A percentile compares a stretch with the other conserved stretches of the same genome.
Evolutionary conservation across 1,140 invertebrate genomes (phyloP).

Genomic region (Ladona fulva): DNA sequence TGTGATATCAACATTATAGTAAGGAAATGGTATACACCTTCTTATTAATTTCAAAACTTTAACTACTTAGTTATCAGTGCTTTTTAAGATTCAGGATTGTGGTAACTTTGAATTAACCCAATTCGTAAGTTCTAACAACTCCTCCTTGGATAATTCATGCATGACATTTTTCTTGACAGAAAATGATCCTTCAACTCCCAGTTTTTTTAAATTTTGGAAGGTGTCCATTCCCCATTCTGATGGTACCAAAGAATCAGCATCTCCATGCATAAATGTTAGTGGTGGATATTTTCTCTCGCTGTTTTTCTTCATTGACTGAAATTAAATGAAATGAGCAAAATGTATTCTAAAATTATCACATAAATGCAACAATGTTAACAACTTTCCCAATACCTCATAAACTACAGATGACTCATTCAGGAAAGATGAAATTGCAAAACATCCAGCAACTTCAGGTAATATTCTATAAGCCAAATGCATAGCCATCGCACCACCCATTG

Average conservation of each 20-base stretch:
- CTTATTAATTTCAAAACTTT: too few relatives aligned
- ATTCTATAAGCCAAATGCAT: conserved; percentile 55
- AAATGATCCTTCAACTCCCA: conserved; percentile 43
- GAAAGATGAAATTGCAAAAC: conserved; percentile 61
- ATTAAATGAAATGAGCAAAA: neutral
- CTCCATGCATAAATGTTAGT: conserved; percentile 36
- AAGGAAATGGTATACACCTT: too few relatives aligned
- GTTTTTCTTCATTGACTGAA: conserved; percentile 25
- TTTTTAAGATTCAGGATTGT: neutral
- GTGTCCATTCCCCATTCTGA: conserved; percentile 43
- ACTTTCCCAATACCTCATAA: conserved; percentile 42
- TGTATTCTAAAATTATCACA: neutral
- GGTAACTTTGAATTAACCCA: neutral
- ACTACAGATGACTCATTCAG: conserved; percentile 55
- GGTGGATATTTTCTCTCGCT: conserved; percentile 25
- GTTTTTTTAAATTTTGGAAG: conserved; percentile 35
- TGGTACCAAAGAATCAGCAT: conserved; percentile 43
- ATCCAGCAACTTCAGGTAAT: conserved; percentile 50
- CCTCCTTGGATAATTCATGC: neutral
- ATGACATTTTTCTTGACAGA: neutral
- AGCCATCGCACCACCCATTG: conserved; percentile 63
- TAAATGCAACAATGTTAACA: neutral
- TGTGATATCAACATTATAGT: too few relatives aligned
- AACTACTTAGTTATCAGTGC: too few relatives aligned
- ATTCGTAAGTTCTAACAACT: neutral